Conservation (phyloP, 2,888 invertebrate species). For the Cyclophora punctaria region DNA sequence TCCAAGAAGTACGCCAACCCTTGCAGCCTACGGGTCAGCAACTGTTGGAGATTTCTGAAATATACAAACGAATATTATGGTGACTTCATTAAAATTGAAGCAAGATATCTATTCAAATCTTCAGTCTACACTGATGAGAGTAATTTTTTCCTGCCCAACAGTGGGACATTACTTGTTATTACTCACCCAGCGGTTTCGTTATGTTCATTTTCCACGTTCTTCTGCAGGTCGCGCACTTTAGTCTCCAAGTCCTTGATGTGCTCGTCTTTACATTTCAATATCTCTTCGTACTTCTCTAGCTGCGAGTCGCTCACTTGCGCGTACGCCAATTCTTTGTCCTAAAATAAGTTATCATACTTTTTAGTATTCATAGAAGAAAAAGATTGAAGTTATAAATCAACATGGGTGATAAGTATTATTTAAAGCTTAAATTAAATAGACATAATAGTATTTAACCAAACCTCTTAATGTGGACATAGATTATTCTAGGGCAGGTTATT, state of each 20-base stretch:
- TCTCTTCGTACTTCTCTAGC: constrained; percentile 63
- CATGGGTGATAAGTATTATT: not conserved
- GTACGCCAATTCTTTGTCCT: constrained; percentile 60
- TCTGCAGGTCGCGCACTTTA: constrained; percentile 57
- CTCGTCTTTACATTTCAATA: constrained; percentile 70
- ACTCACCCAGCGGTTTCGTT: constrained; percentile 48
- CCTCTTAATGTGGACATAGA: no score
- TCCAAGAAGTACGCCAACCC: constrained; percentile 80
- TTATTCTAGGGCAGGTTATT: no score
- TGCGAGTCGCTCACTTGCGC: constrained; percentile 62
- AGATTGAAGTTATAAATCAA: not conserved
- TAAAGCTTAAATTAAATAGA: not conserved
- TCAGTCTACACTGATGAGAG: no score
- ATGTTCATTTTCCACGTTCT: constrained; percentile 43
- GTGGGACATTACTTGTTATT: not conserved
- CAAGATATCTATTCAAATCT: no score
- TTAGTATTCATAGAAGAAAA: not conserved
- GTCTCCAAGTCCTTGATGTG: constrained; percentile 70
- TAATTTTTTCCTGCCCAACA: no score
- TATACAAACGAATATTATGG: constrained; percentile 1
- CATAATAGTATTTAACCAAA: no score
- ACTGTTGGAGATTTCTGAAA: constrained; percentile 64
- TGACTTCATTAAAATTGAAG: no score
- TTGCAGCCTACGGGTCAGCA: constrained; percentile 77
- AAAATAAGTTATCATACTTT: constrained; percentile 4